Conservation (phyloP, 1,140 invertebrate genomes). For the Campoletis sonorensis region DNA sequence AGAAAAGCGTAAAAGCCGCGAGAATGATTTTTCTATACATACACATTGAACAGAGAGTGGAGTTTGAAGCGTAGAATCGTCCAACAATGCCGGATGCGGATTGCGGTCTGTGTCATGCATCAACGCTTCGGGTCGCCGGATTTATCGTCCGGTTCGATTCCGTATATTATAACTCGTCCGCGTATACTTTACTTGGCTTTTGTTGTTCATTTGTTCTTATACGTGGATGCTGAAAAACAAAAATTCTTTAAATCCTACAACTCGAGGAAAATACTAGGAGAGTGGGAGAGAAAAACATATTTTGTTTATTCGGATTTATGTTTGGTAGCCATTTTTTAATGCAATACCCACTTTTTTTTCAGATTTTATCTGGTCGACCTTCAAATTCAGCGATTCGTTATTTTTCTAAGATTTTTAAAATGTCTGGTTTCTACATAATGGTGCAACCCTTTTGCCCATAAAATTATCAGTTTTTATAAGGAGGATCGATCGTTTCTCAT, state of each 20-base stretch:
- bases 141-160: slow-evolving; percentile 57
- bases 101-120: slow-evolving; percentile 75
- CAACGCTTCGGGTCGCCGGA: slow-evolving; percentile 62
- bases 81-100: slow-evolving; percentile 74
- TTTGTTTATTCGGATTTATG: no score
- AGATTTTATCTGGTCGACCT: no score
- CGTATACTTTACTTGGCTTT: background rate
- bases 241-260: background rate
- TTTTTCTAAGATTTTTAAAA: no score
- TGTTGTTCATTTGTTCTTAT: background rate
- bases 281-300: no score
- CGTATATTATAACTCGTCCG: slow-evolving; percentile 13
- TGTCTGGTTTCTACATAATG: no score
- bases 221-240: background rate
- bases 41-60: background rate
- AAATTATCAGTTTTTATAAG: no score
- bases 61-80: slow-evolving; percentile 54
- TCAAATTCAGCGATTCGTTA: no score
- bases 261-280: background rate
- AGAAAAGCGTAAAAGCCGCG: slow-evolving; percentile 2
- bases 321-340: no score
- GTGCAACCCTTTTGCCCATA: no score
- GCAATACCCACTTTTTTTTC: no score
- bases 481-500: no score
- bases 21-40: background rate